phyloP scores from a whole-genome alignment of 2,113 vertebrate genomes.

The Eublepharis macularius region DNA sequence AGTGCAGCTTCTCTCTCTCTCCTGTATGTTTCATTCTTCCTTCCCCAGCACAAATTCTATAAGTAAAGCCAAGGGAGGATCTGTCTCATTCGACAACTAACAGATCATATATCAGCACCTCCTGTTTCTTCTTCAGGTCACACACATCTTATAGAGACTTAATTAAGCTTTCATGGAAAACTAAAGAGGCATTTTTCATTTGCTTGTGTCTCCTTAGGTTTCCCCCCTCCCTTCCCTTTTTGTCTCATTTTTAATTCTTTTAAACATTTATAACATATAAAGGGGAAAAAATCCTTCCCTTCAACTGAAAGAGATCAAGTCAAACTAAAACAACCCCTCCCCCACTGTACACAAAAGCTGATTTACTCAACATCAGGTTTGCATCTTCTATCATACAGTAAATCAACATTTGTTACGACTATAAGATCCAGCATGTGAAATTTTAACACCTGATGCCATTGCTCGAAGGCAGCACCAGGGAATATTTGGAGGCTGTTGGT shows the following conservation, averaged over 20 bases:
- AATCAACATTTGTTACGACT: neutral
- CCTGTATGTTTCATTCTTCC: neutral
- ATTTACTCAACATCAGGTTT: neutral
- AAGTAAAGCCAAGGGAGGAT: constrained; percentile 24
- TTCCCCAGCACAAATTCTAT: constrained; percentile 4
- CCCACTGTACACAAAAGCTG: neutral
- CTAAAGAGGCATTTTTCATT: constrained; percentile 1
- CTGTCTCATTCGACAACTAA: constrained; percentile 33
- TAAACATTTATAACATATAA: constrained; percentile 45
- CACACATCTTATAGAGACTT: constrained; percentile 17
- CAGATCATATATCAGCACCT: constrained; percentile 33
- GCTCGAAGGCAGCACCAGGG: neutral
- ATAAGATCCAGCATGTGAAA: constrained; percentile 10
- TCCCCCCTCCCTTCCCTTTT: neutral
- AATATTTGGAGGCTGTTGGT: too few relatives aligned
- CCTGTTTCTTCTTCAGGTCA: constrained; percentile 31
- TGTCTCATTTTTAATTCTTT: constrained; percentile 37
- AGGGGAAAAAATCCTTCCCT: too few relatives aligned
- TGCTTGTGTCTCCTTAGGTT: constrained; percentile 16
- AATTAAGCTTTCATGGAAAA: constrained; percentile 45
- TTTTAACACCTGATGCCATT: neutral
- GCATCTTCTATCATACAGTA: neutral
- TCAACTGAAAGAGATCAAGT: constrained; percentile 16
- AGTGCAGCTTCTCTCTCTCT: neutral
- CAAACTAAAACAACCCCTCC: neutral